phyloP scores from a whole-genome alignment of 2,888 invertebrate species.

The Trichogramma evanescens region DNA sequence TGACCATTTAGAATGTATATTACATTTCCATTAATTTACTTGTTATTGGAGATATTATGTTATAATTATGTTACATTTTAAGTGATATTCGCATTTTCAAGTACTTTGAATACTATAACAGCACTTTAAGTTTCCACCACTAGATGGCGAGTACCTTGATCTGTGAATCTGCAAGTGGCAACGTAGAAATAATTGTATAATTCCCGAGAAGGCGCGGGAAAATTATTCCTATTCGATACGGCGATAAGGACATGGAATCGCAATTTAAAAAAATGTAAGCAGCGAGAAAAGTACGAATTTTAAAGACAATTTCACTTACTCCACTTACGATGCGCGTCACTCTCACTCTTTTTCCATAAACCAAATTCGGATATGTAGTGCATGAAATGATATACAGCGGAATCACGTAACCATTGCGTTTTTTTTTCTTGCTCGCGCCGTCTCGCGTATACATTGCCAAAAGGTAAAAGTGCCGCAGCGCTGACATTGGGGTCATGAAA shows the following conservation, averaged over 20 bases:
- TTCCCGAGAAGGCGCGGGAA: too few species aligned
- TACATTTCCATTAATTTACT: too few species aligned
- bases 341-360: constrained; percentile 9
- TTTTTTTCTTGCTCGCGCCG: background rate
- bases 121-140: too few species aligned
- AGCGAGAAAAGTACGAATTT: constrained; percentile 2
- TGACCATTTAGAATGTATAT: too few species aligned
- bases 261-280: background rate
- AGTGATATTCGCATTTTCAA: too few species aligned
- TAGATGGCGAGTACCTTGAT: too few species aligned
- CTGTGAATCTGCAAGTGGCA: too few species aligned
- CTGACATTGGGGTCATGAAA: constrained; percentile 17
- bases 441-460: constrained; percentile 2
- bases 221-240: too few species aligned
- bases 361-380: background rate
- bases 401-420: constrained; percentile 10
- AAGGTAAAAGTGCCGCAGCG: background rate
- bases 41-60: too few species aligned
- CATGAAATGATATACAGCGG: background rate
- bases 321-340: constrained; percentile 7
- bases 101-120: too few species aligned
- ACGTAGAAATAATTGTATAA: too few species aligned
- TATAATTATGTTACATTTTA: too few species aligned
- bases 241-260: background rate
- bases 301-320: background rate